Conservation (phyloP, 2,888 invertebrate species). For the Norana najaformis region DNA sequence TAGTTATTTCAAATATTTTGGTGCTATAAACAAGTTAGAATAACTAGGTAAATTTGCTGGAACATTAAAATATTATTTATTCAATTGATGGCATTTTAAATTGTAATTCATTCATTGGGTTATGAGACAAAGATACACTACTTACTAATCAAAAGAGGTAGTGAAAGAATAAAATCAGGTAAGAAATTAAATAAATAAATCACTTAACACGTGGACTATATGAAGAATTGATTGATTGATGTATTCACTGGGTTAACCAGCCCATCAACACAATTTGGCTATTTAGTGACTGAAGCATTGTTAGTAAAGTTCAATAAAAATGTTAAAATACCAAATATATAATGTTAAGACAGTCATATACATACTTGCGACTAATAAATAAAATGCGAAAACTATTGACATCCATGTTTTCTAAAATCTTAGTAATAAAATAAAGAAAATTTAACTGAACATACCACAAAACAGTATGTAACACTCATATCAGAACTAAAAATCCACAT, state of each 20-base stretch:
- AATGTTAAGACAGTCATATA: too few relatives aligned
- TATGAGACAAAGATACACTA: not conserved
- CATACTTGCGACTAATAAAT: too few relatives aligned
- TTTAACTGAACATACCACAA: too few relatives aligned
- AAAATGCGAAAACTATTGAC: too few relatives aligned
- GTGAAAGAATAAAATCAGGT: not conserved
- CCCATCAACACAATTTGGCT: not conserved
- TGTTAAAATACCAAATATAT: too few relatives aligned
- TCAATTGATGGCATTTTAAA: not conserved
- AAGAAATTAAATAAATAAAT: not conserved
- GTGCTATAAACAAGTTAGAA: not conserved
- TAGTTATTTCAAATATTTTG: not conserved
- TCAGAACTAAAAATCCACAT: slow-evolving; percentile 32
- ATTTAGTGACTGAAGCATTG: too few relatives aligned
- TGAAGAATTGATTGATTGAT: not conserved
- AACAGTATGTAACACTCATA: not conserved
- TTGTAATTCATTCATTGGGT: too few relatives aligned
- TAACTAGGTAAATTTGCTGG: not conserved
- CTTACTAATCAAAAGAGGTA: not conserved
- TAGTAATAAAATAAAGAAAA: too few relatives aligned
- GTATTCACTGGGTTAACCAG: not conserved
- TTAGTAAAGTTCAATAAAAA: too few relatives aligned
- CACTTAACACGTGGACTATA: not conserved
- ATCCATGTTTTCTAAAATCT: not conserved
- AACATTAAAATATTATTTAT: not conserved